Conservation (phyloP, 2,797 vertebrate species). For the Pseudochromis fuscus region DNA sequence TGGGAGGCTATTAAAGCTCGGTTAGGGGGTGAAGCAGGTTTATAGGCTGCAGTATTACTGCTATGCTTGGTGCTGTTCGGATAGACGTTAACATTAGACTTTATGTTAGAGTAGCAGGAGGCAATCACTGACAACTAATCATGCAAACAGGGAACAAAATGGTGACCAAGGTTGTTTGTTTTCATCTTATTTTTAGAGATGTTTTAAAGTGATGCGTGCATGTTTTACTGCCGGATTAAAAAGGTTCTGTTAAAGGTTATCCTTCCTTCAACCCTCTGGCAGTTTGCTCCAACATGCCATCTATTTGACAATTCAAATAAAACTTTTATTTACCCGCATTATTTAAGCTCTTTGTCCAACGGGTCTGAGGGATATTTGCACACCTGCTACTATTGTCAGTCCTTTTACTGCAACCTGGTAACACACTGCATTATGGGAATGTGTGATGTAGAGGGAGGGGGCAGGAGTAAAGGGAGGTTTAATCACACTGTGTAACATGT, state of each 20-base stretch:
- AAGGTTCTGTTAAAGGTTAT: slow-evolving; percentile 17
- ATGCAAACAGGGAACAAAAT: background rate
- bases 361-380: slow-evolving; percentile 84
- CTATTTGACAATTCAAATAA: slow-evolving; percentile 79
- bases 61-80: slow-evolving; percentile 53
- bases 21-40: slow-evolving; percentile 62
- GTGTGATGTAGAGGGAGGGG: slow-evolving; percentile 59
- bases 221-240: slow-evolving; percentile 14
- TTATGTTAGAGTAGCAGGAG: slow-evolving; percentile 33
- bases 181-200: background rate
- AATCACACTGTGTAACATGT: slow-evolving; percentile 64
- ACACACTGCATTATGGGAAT: slow-evolving; percentile 83
- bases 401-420: slow-evolving; percentile 79
- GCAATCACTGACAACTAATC: slow-evolving; percentile 34
- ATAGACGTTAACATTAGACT: slow-evolving; percentile 54
- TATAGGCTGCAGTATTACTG: slow-evolving; percentile 58
- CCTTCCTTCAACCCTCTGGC: slow-evolving; percentile 31
- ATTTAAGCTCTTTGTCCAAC: slow-evolving; percentile 82
- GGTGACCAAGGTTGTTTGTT: slow-evolving; percentile 5
- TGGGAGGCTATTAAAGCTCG: slow-evolving; percentile 66
- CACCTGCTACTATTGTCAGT: slow-evolving; percentile 87
- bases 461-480: slow-evolving; percentile 62
- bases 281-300: slow-evolving; percentile 56
- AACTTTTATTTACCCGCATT: slow-evolving; percentile 79
- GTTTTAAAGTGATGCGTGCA: background rate